These are phyloP conservation scores for Gastrophysa polygoni DNA, from an alignment of 2,888 invertebrate genomes.

Conservation along the genomic window DNA sequence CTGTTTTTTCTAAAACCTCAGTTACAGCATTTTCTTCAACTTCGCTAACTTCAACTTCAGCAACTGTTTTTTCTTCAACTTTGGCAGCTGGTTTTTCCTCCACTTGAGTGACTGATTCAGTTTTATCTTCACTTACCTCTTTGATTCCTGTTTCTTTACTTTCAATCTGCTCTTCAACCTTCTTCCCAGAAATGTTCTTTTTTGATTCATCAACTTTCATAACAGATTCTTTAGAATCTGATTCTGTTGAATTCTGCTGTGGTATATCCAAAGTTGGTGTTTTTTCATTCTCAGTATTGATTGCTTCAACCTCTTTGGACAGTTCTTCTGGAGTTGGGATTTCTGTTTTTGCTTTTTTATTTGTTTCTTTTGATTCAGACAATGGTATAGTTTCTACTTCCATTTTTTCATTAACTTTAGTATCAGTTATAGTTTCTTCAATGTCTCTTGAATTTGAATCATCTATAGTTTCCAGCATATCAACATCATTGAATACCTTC, in stretches of 20 bases:
- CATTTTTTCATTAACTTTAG: constrained; percentile 22
- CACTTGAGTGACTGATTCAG: too few relatives aligned
- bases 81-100: neutral
- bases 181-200: constrained; percentile 11
- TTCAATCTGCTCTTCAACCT: neutral
- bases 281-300: constrained; percentile 8
- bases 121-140: neutral
- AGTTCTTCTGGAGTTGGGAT: neutral
- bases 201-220: constrained; percentile 13
- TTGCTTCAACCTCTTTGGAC: neutral
- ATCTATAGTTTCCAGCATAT: constrained; percentile 30
- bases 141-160: neutral
- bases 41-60: neutral
- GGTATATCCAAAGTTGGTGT: neutral
- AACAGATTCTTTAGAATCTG: neutral
- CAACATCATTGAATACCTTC: constrained; percentile 37
- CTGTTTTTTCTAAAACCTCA: constrained; percentile 28
- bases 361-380: neutral
- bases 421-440: neutral
- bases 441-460: constrained; percentile 8
- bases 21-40: constrained; percentile 2
- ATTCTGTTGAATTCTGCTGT: neutral
- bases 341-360: neutral
- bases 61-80: neutral
- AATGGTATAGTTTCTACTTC: constrained; percentile 7